Evolutionary conservation across 2,888 invertebrate genomes (phyloP).

Genomic region (Orthosia cruda): DNA sequence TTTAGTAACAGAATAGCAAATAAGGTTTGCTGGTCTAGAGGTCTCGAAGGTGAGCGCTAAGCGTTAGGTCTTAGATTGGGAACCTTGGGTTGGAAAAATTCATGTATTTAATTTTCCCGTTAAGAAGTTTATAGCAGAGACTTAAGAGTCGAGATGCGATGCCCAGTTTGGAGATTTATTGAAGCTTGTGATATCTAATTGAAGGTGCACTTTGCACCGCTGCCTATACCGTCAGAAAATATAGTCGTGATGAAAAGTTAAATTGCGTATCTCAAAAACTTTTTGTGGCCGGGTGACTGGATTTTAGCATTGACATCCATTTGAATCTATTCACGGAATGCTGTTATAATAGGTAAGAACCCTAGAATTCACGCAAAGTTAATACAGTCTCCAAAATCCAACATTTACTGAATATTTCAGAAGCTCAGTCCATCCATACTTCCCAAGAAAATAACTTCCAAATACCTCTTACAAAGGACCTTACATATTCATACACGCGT

Average conservation of each 20-base stretch:
- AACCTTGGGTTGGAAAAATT: background rate
- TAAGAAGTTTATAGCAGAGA: background rate
- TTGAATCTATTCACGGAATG: background rate
- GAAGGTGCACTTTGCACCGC: too few species aligned
- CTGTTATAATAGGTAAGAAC: too few species aligned
- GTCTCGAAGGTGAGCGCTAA: background rate
- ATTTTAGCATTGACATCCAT: too few species aligned
- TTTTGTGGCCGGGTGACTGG: too few species aligned
- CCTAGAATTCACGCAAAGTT: background rate
- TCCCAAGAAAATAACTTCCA: slow-evolving; percentile 19
- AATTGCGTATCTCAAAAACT: too few species aligned
- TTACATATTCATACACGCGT: slow-evolving; percentile 47
- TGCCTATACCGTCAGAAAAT: too few species aligned
- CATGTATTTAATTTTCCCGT: background rate
- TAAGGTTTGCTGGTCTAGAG: background rate
- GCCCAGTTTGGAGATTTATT: too few species aligned
- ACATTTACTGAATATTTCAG: background rate
- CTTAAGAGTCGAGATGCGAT: too few species aligned
- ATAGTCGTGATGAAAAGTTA: too few species aligned
- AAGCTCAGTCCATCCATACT: background rate
- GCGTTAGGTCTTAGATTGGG: background rate
- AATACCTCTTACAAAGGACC: slow-evolving; percentile 30
- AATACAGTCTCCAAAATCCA: background rate
- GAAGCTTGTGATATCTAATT: too few species aligned
- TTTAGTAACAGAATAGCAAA: slow-evolving; percentile 12